phyloP scores from a whole-genome alignment of 2,888 invertebrate species.

The Andrena praecox region DNA sequence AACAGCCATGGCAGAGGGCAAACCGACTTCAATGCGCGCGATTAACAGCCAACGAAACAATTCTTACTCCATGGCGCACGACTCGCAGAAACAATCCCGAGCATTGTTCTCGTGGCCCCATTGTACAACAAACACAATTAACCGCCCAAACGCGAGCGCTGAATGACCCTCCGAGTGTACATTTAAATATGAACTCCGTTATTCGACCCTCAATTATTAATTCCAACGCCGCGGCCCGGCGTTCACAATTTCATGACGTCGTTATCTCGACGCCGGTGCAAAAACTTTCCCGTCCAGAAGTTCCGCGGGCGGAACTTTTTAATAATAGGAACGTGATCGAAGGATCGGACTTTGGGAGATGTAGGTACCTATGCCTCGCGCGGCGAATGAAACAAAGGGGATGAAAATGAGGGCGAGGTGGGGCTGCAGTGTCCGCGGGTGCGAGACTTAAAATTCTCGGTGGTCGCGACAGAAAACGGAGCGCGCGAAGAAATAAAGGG shows the following conservation, averaged over 20 bases:
- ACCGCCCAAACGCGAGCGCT: conserved; percentile 1
- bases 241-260: conserved; percentile 22
- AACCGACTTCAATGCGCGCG: neutral
- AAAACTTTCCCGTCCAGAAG: conserved; percentile 12
- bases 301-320: conserved; percentile 47
- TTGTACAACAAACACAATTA: conserved; percentile 25
- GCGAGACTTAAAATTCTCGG: conserved; percentile 39
- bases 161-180: conserved; percentile 8
- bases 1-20: neutral
- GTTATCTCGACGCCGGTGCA: conserved; percentile 38
- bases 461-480: neutral
- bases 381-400: conserved; percentile 22
- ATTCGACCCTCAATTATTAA: conserved; percentile 45
- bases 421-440: conserved; percentile 22
- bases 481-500: neutral
- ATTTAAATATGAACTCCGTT: conserved; percentile 27
- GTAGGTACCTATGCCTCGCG: neutral
- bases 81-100: conserved; percentile 17
- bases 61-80: neutral
- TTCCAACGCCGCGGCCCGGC: neutral
- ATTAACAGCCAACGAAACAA: conserved; percentile 15
- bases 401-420: conserved; percentile 10
- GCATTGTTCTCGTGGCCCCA: neutral
- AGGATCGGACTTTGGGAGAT: neutral
- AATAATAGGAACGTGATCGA: conserved; percentile 66